Evolutionary conservation across 2,113 vertebrate species (phyloP).

Genomic region (Myotis brandtii): DNA sequence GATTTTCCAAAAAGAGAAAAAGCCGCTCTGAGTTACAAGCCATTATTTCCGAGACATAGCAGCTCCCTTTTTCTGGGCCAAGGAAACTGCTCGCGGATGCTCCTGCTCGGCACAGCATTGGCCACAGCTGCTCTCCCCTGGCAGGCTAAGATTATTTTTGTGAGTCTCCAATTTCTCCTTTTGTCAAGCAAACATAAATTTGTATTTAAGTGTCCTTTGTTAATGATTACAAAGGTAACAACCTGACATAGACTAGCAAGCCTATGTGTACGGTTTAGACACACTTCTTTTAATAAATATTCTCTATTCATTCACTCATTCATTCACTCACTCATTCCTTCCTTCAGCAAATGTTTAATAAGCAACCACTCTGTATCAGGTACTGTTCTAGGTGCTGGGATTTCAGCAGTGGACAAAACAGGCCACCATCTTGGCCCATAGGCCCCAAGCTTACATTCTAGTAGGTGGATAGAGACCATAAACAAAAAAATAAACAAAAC

Average conservation of each 20-base stretch:
- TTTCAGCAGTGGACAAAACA: slow-evolving; percentile 13
- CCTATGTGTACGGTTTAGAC: background rate
- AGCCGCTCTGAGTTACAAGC: background rate
- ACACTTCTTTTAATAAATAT: background rate
- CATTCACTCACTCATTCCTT: background rate
- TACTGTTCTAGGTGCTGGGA: background rate
- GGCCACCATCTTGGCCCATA: background rate
- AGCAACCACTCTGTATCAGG: background rate
- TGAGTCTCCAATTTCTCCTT: slow-evolving; percentile 3
- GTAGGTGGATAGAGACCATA: background rate
- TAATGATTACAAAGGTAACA: slow-evolving; percentile 2
- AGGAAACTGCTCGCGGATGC: background rate
- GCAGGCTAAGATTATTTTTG: background rate
- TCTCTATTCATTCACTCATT: background rate
- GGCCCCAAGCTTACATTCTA: background rate
- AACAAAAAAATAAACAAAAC: background rate
- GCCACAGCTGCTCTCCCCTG: background rate
- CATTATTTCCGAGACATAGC: background rate
- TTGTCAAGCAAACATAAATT: background rate
- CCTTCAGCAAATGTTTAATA: slow-evolving; percentile 31
- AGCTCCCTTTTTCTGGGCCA: background rate
- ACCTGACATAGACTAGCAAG: background rate
- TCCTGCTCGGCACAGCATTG: background rate
- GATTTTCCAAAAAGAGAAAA: slow-evolving; percentile 12
- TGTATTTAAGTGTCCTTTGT: slow-evolving; percentile 13